These are phyloP conservation scores for Philopotamus ludificatus DNA, from an alignment of 1,140 invertebrate genomes.

Conservation along the genomic window DNA sequence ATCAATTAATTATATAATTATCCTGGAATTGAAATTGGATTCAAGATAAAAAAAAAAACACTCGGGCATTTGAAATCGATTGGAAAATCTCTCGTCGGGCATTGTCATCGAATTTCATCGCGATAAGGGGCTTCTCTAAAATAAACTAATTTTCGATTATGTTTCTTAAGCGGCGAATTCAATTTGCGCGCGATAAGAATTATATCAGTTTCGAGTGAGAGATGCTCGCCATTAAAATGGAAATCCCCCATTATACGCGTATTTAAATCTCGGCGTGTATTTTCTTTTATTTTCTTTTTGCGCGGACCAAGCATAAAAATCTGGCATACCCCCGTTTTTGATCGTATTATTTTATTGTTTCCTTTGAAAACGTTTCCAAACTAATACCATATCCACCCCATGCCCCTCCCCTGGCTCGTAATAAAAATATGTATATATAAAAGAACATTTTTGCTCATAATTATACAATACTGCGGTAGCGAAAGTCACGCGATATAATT, in stretches of 20 bases:
- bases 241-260: not conserved
- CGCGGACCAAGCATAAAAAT: not conserved
- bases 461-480: conserved; percentile 24
- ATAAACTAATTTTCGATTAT: conserved; percentile 4
- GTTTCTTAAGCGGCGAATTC: not conserved
- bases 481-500: conserved; percentile 31
- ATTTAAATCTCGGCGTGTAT: not conserved
- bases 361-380: conserved; percentile 14
- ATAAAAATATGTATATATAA: conserved; percentile 27
- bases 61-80: not conserved
- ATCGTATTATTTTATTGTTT: conserved; percentile 24
- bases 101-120: conserved; percentile 4
- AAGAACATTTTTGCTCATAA: conserved; percentile 21
- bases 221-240: not conserved
- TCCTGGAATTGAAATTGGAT: too few species aligned
- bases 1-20: too few species aligned
- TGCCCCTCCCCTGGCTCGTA: too few species aligned
- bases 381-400: conserved; percentile 16
- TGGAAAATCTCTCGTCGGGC: not conserved
- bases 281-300: not conserved
- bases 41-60: too few species aligned
- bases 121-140: conserved; percentile 10
- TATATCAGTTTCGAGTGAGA: too few species aligned
- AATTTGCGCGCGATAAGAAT: not conserved
- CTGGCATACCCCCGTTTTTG: not conserved